Base-by-base conservation (phyloP, 2,888 invertebrate species). In the Dolichomitus sp. region DNA sequence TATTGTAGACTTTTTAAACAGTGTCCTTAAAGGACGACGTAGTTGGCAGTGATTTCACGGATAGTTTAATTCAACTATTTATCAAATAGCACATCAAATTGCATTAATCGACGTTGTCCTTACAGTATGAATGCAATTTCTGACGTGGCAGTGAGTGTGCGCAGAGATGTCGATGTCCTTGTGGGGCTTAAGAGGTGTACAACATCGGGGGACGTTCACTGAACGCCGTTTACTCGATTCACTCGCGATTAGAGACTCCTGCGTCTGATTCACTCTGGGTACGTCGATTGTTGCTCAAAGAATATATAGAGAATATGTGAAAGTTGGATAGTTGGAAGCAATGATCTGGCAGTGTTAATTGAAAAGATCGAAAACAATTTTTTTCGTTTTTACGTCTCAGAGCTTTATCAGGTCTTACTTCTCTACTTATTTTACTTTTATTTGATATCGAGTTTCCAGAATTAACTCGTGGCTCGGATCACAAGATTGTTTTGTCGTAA, bases 131-230 rank as follows among this genome's bases (percentile, higher is more conserved):
- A 42, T 79, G 45, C 61, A 61, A 68, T 54, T 59, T 63, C 42
- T 77, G 80, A 83, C 83, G 83, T 80, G 80, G 76, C 83, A 80
- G 80, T 72, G 80, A 83, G 76, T 76, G 83, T 57, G 73, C 50
- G 48, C 73, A 14, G 50, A 61, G 77, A 83, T 77, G 83, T 74
- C 83, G 83, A 83, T 80, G 83, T 80, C 83, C 83, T 83, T 83
- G 83, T 69, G 80, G 72, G 42, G 61, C 42, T 52, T 50, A 40
- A 72, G 80, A 83, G 76, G 72, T 63, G 72, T 66, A 59, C 72
- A 80, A 83, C 66, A 68, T 37, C 23, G 37, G 9, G 83, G 72
- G 61, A 83, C 83, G 80, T 83, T 83, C 80, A 83, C 83, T 65
- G 77, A 80, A 80, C 80, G 83, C 30, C 57, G 76, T 76, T 83